Percentiles rank a stretch among this genome's conserved stretches.
Conservation (phyloP, 2,113 vertebrate species). For the Cynocephalus volans region DNA sequence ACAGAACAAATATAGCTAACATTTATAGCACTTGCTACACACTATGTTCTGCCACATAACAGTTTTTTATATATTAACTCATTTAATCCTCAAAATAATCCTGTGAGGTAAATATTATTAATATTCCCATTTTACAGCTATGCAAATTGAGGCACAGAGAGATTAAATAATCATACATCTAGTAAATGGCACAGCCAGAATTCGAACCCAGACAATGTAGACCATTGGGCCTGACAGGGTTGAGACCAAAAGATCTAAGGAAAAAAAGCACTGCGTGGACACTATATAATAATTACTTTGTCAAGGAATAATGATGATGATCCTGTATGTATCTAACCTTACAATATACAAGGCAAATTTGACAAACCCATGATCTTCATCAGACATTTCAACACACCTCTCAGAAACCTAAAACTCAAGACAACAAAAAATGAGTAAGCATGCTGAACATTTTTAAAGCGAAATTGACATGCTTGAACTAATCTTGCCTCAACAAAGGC, state of each 20-base stretch:
- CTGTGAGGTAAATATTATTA: not conserved
- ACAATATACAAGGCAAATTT: not conserved
- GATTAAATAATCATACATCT: not conserved
- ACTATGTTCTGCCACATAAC: not conserved
- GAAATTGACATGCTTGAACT: not conserved
- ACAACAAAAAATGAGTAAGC: constrained; percentile 27
- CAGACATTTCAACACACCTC: not conserved
- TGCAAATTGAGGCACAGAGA: not conserved
- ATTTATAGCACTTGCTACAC: constrained; percentile 11
- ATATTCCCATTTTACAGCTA: constrained; percentile 4
- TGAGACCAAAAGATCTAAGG: not conserved
- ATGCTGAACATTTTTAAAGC: constrained; percentile 9
- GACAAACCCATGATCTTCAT: not conserved
- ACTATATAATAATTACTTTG: not conserved
- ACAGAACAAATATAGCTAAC: not conserved
- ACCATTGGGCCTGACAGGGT: not conserved
- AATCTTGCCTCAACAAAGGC: constrained; percentile 25
- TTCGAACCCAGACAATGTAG: not conserved
- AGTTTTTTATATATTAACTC: not conserved
- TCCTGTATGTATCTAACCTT: constrained; percentile 7
- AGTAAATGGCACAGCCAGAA: not conserved
- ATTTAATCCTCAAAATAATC: constrained; percentile 48
- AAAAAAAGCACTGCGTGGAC: not conserved
- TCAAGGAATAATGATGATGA: constrained; percentile 12
- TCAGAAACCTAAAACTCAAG: not conserved